These are phyloP conservation scores for Prolemur simus DNA, from an alignment of 2,113 vertebrate species.

Conservation along the genomic window DNA sequence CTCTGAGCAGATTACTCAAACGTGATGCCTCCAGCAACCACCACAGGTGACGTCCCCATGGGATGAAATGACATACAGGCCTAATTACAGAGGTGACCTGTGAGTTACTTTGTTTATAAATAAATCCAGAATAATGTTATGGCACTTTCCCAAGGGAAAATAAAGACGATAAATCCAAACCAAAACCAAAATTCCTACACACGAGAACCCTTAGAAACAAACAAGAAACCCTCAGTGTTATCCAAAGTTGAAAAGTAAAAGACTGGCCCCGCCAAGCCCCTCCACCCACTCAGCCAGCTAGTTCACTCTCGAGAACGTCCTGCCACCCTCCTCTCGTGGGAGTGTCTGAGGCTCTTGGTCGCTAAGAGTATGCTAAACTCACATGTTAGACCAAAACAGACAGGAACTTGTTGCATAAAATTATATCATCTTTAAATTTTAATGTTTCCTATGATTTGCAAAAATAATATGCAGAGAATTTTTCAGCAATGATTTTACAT, in stretches of 20 bases:
- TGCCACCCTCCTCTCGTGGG: too few relatives aligned
- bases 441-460: not conserved
- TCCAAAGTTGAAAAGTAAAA: not conserved
- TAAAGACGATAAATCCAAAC: not conserved
- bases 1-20: not conserved
- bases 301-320: not conserved
- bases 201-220: not conserved
- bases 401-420: not conserved
- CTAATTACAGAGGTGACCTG: not conserved
- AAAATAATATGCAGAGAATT: not conserved
- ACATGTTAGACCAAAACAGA: not conserved
- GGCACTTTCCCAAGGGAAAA: not conserved
- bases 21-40: not conserved
- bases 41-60: not conserved
- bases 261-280: not conserved
- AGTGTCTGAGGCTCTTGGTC: not conserved
- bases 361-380: not conserved
- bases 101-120: not conserved
- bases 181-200: not conserved
- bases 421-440: not conserved
- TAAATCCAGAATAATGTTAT: not conserved
- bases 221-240: not conserved
- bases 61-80: not conserved
- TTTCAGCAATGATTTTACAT: conserved; percentile 67
- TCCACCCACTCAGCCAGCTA: rapidly evolving